Evolutionary conservation across 2,888 invertebrate species (phyloP), one percentile per base, ranked within the genome.

Genomic region (Temnothorax unifasciatus): DNA sequence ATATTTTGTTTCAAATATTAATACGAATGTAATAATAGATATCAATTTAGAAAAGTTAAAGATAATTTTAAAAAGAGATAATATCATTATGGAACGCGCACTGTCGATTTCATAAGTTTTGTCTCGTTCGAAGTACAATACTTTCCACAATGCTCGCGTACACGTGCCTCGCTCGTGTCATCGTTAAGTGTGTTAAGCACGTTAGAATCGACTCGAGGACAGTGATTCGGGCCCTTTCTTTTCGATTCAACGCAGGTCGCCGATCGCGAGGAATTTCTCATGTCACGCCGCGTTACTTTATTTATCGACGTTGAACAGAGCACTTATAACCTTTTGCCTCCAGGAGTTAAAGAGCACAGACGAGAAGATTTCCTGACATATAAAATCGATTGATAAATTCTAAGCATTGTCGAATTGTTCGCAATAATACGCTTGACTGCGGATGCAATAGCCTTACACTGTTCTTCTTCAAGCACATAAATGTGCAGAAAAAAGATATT

Each of bases 251-350:
- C 83, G 81, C 83, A 85, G 85, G 84, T 84, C 88, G 84, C 57
- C 75, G 85, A 85, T 86, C 85, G 84, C 66, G 54, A 74, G 89
- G 89, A 89, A 89, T 89, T 88, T 85, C 88, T 87, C 89, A 73
- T 87, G 89, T 88, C 89, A 86, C 85, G 87, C 74, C 76, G 85
- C 82, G 86, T 88, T 89, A 88, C 86, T 86, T 89, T 88, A 87
- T 88, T 88, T 86, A 85, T 89, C 87, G 86, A 84, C 61, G 77
- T 82, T 79, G 75, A 88, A 87, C 73, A 73, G 71, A 73, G 71
- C 71, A 82, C 74, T 82, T 63, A 47, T 81, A 79, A 88, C 86
- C 88, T 86, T 86, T 86, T 83, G 79, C 88, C 82, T 71, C 66
- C 71, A 18, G 73, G 75, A 83, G 82, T 74, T 85, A 84, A 86